Evolutionary conservation across 1,140 invertebrate species (phyloP), one percentile per base, ranked within the genome.

Genomic region (Nebria ingens): DNA sequence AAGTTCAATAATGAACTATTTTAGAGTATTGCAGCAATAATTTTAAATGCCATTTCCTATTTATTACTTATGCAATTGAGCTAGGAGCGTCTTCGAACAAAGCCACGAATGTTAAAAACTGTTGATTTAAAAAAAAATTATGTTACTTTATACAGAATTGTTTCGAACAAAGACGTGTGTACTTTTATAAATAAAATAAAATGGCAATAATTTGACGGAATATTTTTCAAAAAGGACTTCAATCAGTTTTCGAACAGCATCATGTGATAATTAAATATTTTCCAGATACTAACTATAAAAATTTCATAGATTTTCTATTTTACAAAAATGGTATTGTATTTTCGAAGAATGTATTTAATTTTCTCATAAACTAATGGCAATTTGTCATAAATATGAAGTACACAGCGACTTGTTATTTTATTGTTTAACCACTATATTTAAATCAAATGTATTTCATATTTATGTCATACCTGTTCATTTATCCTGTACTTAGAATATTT

Each of bases 231-330:
- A 11, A 45, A 11, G 40, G 9, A 45, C 17, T 45, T 45, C 17
- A 45, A 45, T 45, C 40, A 17, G 15, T 45, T 45, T 34, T 45
- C 40, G 40, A 45, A 45, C 40, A 45, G 40, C 40, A 45, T 45
- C 40, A 45, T 45, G 40, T 45, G 40, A 45, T 45, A 45, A 45
- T 45, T 45, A 17, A 11, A 3, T 45, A 45, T 45, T 45, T 17
- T 45, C 40, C 40, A 45, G 40, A 45, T 45, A 45, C 17, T 9
- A 6, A 11, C 6, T 11, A 45, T 11, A 11, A 17, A 45, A 45
- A 45, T 45, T 9, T 17, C 9, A 45, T 4, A 45, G 15, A 45
- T 11, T 45, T 6, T 45, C 6, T 45, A 45, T 45, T 45, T 45
- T 45, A 17, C 40, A 45, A 45, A n/a, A 34, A 17, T 3, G 15